phyloP scores from a whole-genome alignment of 2,797 vertebrate genomes.

The Forpus xanthops region DNA sequence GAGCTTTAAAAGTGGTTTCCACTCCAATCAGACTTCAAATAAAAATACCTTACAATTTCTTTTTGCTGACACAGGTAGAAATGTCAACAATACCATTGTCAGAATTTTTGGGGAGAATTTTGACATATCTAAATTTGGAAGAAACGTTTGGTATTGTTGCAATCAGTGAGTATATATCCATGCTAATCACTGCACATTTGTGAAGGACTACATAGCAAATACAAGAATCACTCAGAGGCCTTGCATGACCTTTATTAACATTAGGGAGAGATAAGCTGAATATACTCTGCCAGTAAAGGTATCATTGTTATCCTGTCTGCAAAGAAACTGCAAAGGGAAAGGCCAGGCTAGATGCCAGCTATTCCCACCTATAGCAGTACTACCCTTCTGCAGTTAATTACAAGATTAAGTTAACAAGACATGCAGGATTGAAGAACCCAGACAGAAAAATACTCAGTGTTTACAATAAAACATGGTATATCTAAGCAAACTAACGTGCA shows the following conservation, averaged over 20 bases:
- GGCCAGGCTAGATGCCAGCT: background rate
- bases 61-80: background rate
- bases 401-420: background rate
- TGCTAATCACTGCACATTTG: background rate
- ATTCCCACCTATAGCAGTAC: background rate
- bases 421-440: background rate
- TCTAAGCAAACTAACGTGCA: background rate
- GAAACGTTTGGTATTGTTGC: background rate
- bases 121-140: background rate
- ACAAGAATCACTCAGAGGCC: background rate
- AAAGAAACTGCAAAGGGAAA: background rate
- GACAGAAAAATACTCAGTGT: background rate
- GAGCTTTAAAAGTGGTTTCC: background rate
- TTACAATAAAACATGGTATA: background rate
- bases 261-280: background rate
- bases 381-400: background rate
- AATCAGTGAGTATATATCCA: background rate
- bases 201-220: background rate
- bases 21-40: background rate
- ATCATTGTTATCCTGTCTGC: background rate
- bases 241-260: background rate
- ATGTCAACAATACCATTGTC: background rate
- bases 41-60: background rate
- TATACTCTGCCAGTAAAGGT: background rate
- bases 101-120: background rate